A percentile compares a stretch with the other conserved stretches of the same genome.
phyloP scores from a whole-genome alignment of 2,113 vertebrate genomes.

The Gorsachius goisagi region DNA sequence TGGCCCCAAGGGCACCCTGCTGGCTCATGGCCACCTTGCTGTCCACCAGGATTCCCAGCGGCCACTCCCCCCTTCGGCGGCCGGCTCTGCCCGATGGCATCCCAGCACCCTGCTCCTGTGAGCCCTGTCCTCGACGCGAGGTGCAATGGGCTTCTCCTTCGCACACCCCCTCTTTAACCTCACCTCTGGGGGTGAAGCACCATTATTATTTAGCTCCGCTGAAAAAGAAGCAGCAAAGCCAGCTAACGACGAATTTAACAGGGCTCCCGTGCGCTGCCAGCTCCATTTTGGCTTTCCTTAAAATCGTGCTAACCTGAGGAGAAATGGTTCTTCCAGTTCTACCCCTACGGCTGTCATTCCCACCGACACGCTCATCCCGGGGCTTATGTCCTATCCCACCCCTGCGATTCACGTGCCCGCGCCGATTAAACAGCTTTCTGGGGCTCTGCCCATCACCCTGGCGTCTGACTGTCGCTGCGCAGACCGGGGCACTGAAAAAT shows the following conservation, averaged over 20 bases:
- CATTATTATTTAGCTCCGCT: background rate
- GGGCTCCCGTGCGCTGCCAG: background rate
- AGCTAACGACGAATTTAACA: background rate
- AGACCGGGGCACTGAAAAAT: rapidly evolving
- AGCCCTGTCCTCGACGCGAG: background rate
- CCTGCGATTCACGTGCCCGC: rapidly evolving
- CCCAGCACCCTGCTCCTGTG: background rate
- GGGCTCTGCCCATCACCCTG: background rate
- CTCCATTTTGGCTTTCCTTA: background rate
- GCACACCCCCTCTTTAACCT: background rate
- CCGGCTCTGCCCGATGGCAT: background rate
- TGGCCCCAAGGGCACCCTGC: too few relatives aligned
- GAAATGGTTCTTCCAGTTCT: background rate
- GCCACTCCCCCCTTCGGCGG: background rate
- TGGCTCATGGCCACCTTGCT: too few relatives aligned
- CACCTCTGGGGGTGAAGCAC: background rate
- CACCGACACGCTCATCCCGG: background rate
- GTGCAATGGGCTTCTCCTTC: background rate
- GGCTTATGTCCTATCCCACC: rapidly evolving
- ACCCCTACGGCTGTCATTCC: rapidly evolving
- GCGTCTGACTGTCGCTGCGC: background rate
- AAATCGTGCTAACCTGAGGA: background rate
- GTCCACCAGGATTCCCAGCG: too few relatives aligned
- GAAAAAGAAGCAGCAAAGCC: background rate
- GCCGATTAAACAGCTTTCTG: background rate